Evolutionary conservation across 2,797 vertebrate species (phyloP), one percentile per base, ranked within the genome.

Genomic region (Sebastes oblongus): DNA sequence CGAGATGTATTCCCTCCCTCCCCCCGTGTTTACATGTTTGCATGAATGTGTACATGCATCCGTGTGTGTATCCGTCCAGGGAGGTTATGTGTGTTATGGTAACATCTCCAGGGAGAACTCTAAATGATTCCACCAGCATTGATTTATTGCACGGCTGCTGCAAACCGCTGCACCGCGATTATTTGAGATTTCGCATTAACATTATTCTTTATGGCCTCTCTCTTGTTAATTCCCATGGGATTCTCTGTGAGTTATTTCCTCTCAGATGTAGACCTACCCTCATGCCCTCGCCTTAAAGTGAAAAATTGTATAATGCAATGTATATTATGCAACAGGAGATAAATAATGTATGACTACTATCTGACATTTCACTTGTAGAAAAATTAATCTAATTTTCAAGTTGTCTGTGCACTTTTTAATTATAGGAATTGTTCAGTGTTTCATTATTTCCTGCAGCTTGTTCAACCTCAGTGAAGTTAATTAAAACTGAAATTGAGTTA

Each of bases 91-190:
- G 66, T 88, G 89, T 91, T 90, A 55, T 90, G 80, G 29, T 85
- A 72, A 88, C 66, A 60, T 92, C 90, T 90, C 87, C 27, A 30
- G 82, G 88, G 90, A 85, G 54, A 70, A 30, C 46, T 83, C 64
- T 50, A 81, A 87, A 79, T 84, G 71, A 83, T 75, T 84, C 68
- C 58, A 77, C 70, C 68, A 11, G 14, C 0, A 4, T 16, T 87
- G 84, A 92, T 89, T 87, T 83, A 91, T 80, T 55, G 73, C 8
- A 1, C 25, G 1, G 56, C 10, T 71, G 75, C 85, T 20, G 22
- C 76, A 68, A 70, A 74, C 72, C 18, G 50, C 78, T 54, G 77
- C 4, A 30, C 69, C 4, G 22, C 29, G 67, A 72, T 83, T 66
- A 80, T 82, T 89, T 83, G 64, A 77, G 34, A 36, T 74, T 86